These are phyloP conservation scores for Masticophis lateralis DNA, from an alignment of 2,797 vertebrate genomes.

Conservation along the genomic window DNA sequence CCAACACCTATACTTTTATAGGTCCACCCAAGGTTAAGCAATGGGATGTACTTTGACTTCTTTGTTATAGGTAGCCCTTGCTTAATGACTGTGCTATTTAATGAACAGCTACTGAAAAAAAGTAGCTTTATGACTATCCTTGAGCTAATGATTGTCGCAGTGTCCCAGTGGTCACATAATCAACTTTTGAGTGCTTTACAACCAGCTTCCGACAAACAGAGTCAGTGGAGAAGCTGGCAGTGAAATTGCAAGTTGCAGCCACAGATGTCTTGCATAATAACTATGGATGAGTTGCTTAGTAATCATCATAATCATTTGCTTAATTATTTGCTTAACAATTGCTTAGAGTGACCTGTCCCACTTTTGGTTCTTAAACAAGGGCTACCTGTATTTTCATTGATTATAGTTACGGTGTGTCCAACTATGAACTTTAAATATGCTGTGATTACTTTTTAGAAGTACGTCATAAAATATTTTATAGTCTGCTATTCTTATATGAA, in stretches of 20 bases:
- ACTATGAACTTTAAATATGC: background rate
- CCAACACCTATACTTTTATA: background rate
- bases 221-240: background rate
- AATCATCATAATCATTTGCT: background rate
- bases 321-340: background rate
- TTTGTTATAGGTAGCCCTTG: background rate
- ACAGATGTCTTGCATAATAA: background rate
- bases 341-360: background rate
- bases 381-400: background rate
- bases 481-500: background rate
- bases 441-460: background rate
- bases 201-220: background rate
- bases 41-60: background rate
- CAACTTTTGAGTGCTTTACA: background rate
- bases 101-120: background rate
- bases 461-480: background rate
- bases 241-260: background rate
- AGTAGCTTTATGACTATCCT: background rate
- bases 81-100: background rate
- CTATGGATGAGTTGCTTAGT: background rate
- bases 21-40: background rate
- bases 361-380: background rate
- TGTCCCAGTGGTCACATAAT: background rate
- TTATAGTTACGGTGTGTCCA: background rate
- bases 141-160: background rate